Evolutionary conservation across 2,888 invertebrate species (phyloP).

Genomic region (Hartigia nigra): DNA sequence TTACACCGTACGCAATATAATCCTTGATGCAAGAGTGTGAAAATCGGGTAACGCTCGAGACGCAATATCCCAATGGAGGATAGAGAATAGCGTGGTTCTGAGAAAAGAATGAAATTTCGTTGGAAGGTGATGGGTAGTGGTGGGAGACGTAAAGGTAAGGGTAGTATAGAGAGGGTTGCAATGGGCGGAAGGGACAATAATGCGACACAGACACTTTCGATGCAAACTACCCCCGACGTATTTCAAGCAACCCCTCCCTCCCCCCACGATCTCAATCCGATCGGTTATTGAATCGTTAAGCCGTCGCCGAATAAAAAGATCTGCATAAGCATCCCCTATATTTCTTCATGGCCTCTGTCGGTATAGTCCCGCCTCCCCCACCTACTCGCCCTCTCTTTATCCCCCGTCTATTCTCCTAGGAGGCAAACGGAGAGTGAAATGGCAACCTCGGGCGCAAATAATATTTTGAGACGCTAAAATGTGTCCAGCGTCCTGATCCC

Average conservation of each 20-base stretch:
- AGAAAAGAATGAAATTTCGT: not conserved
- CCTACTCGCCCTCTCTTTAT: not conserved
- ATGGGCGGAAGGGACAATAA: constrained; percentile 30
- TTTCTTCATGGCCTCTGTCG: constrained; percentile 18
- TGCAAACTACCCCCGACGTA: constrained; percentile 51
- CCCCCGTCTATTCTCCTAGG: constrained; percentile 6
- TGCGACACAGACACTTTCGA: constrained; percentile 51
- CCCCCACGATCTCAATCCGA: constrained; percentile 38
- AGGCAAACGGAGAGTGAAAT: not conserved
- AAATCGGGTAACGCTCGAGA: not conserved
- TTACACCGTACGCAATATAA: not conserved
- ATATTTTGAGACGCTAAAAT: constrained; percentile 65
- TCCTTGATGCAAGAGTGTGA: not conserved
- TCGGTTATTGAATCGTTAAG: constrained; percentile 66
- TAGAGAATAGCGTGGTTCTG: not conserved
- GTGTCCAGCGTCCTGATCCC: constrained; percentile 64
- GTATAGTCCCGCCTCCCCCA: not conserved
- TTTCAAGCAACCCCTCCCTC: constrained; percentile 27
- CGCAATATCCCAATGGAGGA: not conserved
- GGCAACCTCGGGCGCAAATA: constrained; percentile 51
- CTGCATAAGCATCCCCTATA: constrained; percentile 44
- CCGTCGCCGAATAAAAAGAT: constrained; percentile 57
- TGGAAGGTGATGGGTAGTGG: not conserved
- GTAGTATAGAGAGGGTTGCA: constrained; percentile 2
- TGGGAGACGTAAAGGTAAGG: not conserved